Conservation (phyloP, 2,113 vertebrate genomes). For the Dissostichus mawsoni region DNA sequence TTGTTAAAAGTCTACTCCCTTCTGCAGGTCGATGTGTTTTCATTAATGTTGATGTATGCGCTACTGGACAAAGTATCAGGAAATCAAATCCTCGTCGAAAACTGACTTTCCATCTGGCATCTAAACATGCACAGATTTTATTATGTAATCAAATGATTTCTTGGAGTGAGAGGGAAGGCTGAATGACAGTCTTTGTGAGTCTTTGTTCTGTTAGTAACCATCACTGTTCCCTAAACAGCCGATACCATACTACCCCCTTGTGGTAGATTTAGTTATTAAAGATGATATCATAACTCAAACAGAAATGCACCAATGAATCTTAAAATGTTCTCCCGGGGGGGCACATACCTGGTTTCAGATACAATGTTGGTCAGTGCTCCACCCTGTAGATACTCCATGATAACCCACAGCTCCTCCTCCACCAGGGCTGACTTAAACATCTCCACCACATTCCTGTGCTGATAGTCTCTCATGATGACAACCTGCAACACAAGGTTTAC, state of each 20-base stretch:
- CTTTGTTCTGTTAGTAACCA: slow-evolving; percentile 2
- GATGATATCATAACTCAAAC: slow-evolving; percentile 28
- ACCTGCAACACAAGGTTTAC: slow-evolving; percentile 84
- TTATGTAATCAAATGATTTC: slow-evolving; percentile 46
- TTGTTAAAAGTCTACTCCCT: slow-evolving; percentile 4
- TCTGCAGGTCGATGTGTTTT: slow-evolving; percentile 28
- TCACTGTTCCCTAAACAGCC: slow-evolving; percentile 18
- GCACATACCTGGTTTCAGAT: slow-evolving; percentile 94
- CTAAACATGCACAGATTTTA: slow-evolving; percentile 36
- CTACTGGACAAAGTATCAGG: neutral
- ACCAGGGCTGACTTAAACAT: slow-evolving; percentile 99
- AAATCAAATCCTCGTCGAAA: slow-evolving; percentile 36
- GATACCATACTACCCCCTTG: slow-evolving; percentile 78
- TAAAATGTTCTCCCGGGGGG: neutral
- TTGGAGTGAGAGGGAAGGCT: neutral
- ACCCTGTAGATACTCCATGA: slow-evolving; percentile 99
- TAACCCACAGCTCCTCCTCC: slow-evolving; percentile 98
- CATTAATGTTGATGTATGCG: slow-evolving; percentile 33
- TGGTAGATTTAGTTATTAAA: slow-evolving; percentile 63
- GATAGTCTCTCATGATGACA: slow-evolving; percentile 99
- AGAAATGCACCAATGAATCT: slow-evolving; percentile 6
- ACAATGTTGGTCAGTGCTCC: slow-evolving; percentile 98
- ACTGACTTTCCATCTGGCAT: slow-evolving; percentile 27
- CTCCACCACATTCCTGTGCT: slow-evolving; percentile 96
- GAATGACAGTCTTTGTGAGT: slow-evolving; percentile 23